Evolutionary conservation across 2,888 invertebrate species (phyloP).

Genomic region (Torymus tubicola): DNA sequence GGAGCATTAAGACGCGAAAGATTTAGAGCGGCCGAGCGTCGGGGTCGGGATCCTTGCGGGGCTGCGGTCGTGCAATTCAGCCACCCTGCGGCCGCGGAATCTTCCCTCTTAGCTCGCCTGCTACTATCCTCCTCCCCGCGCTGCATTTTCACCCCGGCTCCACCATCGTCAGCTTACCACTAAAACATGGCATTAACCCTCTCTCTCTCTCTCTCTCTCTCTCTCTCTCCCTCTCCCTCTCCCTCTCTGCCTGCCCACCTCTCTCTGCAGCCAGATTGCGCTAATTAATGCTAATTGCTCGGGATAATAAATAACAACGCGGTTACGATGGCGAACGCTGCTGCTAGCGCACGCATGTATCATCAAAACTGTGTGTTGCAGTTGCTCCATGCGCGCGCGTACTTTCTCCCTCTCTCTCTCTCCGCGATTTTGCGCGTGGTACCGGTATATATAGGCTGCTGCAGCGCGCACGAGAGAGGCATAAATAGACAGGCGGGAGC

Average conservation of each 20-base stretch:
- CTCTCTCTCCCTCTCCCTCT: not conserved
- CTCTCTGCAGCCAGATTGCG: slow-evolving; percentile 66
- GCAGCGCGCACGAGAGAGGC: not conserved
- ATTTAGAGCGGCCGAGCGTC: slow-evolving; percentile 50
- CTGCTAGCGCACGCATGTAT: slow-evolving; percentile 40
- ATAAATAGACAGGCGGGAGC: slow-evolving; percentile 48
- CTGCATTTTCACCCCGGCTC: slow-evolving; percentile 13
- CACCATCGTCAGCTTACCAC: slow-evolving; percentile 58
- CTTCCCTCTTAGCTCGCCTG: slow-evolving; percentile 38
- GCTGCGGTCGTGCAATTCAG: slow-evolving; percentile 59
- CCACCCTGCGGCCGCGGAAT: slow-evolving; percentile 48
- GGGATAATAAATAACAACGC: slow-evolving; percentile 71
- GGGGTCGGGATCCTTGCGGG: not conserved
- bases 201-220: too few species aligned
- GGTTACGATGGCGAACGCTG: not conserved
- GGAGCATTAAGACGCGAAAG: slow-evolving; percentile 57
- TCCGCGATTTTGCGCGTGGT: too few species aligned
- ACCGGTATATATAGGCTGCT: too few species aligned
- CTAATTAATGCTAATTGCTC: slow-evolving; percentile 74
- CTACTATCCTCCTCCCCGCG: not conserved
- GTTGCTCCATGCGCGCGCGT: too few species aligned
- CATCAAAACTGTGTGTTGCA: slow-evolving; percentile 36
- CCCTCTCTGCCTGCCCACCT: not conserved
- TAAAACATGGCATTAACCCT: slow-evolving; percentile 63
- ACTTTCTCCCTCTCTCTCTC: too few species aligned